Evolutionary conservation across 1,140 invertebrate genomes (phyloP), one percentile per base, ranked within the genome.

Genomic region (Bicyclus anynana): DNA sequence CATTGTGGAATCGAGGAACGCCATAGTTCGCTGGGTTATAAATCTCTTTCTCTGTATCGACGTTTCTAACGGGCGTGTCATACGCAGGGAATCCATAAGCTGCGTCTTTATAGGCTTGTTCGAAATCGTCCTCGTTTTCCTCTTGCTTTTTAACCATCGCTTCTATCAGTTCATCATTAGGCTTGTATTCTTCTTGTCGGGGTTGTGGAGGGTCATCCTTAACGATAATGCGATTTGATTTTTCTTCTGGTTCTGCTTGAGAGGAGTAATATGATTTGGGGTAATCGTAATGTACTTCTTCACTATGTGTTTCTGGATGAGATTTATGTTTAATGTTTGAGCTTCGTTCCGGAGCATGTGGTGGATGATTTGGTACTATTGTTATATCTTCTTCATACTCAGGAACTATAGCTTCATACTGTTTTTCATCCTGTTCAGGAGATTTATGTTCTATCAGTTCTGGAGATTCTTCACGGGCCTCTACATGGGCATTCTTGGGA

Each of bases 71-170:
- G 18, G 74, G 62, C 12, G 64, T 37, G 44, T 76, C 67, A 26
- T 79, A 88, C 0, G 80, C 77, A 5, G 77, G 80, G 35, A 90
- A 90, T 37, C 83, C 86, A 50, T 69, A 72, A 4, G 86, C 84
- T 10, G 87, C 77, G 44, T 88, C 72, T 62, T 88, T 80, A 37
- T 89, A 90, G 2, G 76, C 84, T 38, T 81, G 81, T 59, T 89
- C 86, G 53, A 89, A 90, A 59, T 88, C 74, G 60, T 89, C 78
- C 68, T 90, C 86, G 46, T 72, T 83, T 50, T 88, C 81, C 59
- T 77, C 75, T 59, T 85, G 78, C 17, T 77, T 62, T 16, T 74
- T 70, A 2, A 78, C 52, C 49, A 80, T 74, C 65, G 83, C 75
- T 16, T 65, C 77, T 38, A 71, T 81, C 16, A 77, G 59, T 65